Conservation (phyloP, 2,797 vertebrate genomes). For the Nannoperca obscura region DNA sequence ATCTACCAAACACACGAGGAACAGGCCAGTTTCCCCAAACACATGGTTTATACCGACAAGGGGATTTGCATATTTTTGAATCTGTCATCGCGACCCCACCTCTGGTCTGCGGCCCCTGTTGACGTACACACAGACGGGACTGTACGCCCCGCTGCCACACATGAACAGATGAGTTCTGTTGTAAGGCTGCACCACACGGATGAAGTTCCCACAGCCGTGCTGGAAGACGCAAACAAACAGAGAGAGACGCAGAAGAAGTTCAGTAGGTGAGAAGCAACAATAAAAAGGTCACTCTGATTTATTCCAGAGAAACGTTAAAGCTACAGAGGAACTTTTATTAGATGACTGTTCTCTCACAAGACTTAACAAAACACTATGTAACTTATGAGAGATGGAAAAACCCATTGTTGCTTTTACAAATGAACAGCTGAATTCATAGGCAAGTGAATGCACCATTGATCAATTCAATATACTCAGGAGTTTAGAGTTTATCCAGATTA, state of each 20-base stretch:
- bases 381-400: background rate
- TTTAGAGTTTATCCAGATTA: too few relatives aligned
- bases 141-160: slow-evolving; percentile 97
- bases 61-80: slow-evolving; percentile 33
- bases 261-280: background rate
- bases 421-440: background rate
- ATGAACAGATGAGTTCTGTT: slow-evolving; percentile 97
- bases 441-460: background rate
- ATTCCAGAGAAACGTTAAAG: background rate
- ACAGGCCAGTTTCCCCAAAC: background rate
- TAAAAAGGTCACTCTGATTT: background rate
- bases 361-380: background rate
- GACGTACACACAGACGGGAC: slow-evolving; percentile 93
- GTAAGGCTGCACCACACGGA: slow-evolving; percentile 94
- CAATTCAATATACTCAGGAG: background rate
- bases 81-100: slow-evolving; percentile 78
- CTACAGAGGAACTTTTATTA: background rate
- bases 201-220: slow-evolving; percentile 98
- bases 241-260: background rate
- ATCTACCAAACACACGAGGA: background rate
- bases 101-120: slow-evolving; percentile 95
- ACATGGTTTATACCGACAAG: slow-evolving; percentile 6
- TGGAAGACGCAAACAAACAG: slow-evolving; percentile 65
- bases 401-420: background rate
- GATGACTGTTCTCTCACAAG: background rate